Evolutionary conservation across 2,113 vertebrate species (phyloP).

Genomic region (Eulemur macaco): DNA sequence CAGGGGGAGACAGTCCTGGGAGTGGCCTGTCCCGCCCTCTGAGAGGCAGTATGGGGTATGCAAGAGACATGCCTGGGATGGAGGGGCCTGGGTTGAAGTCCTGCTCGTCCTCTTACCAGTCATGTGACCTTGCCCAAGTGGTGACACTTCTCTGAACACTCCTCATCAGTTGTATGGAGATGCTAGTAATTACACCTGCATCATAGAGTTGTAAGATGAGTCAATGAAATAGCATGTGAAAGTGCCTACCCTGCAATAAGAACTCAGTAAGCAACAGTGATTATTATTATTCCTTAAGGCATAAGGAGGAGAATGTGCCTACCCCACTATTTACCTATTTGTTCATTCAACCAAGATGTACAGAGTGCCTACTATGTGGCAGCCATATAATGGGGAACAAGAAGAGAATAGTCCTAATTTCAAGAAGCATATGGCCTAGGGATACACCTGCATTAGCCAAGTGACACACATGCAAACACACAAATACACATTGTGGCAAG

Average conservation of each 20-base stretch:
- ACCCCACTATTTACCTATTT: neutral
- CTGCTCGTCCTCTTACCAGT: neutral
- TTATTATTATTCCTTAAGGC: neutral
- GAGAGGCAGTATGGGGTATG: neutral
- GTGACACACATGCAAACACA: neutral
- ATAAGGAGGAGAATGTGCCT: neutral
- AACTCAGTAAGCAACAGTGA: neutral
- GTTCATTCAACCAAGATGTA: neutral
- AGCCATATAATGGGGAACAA: neutral
- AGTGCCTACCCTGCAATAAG: neutral
- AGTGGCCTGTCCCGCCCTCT: neutral
- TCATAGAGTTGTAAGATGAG: neutral
- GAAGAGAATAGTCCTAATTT: neutral
- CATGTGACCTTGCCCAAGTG: neutral
- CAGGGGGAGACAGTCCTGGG: neutral
- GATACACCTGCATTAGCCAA: neutral
- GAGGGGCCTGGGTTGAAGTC: neutral
- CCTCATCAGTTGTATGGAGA: neutral
- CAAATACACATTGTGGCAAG: neutral
- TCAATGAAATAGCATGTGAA: neutral
- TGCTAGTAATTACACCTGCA: neutral
- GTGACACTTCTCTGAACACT: neutral
- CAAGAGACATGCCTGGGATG: neutral
- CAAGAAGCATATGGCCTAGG: neutral
- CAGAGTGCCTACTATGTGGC: neutral